Percentiles rank a stretch among this genome's conserved stretches.
These are phyloP conservation scores for Xenotilapia longispinis DNA, from an alignment of 2,113 vertebrate species.

Conservation along the genomic window DNA sequence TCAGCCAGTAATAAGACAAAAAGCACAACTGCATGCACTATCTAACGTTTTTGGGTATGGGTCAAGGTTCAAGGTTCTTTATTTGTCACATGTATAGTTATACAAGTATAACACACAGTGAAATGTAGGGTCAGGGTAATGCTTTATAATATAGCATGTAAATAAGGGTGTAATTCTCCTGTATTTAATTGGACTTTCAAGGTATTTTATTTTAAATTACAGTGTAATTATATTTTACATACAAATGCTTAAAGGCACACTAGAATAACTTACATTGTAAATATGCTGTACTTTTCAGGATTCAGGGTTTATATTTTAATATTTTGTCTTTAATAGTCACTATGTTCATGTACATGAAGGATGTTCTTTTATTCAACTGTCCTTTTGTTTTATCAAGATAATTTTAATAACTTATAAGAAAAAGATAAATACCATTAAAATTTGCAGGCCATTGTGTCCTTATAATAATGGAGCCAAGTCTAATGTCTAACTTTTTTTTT, in stretches of 20 bases:
- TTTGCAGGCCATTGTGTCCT: background rate
- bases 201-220: background rate
- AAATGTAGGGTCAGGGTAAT: background rate
- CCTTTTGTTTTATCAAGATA: background rate
- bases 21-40: background rate
- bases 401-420: background rate
- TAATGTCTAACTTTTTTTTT: background rate
- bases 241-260: background rate
- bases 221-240: background rate
- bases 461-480: background rate
- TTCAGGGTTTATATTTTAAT: background rate
- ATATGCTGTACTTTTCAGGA: background rate
- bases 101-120: too few species aligned
- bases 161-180: background rate
- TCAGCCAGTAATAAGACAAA: background rate
- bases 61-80: background rate
- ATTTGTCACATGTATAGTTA: too few species aligned
- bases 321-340: background rate
- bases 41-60: fast-evolving
- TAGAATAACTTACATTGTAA: background rate
- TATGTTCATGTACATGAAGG: background rate
- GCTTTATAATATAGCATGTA: background rate
- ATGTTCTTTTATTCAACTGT: background rate
- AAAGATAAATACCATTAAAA: background rate
- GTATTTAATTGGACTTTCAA: background rate